Conservation (phyloP, 2,888 invertebrate genomes). For the Himalopsyche kuldschensis region DNA sequence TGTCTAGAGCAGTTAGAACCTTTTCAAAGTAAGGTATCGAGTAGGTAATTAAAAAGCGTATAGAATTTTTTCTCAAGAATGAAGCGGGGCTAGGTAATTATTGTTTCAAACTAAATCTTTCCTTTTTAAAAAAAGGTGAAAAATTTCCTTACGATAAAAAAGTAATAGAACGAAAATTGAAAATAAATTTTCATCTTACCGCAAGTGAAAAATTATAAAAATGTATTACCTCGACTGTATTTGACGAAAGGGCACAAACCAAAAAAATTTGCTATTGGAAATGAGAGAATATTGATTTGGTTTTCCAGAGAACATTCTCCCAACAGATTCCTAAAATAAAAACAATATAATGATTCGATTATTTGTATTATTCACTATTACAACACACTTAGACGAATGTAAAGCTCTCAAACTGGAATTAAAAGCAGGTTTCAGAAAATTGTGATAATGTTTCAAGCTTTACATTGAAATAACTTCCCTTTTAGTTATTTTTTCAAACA, state of each 20-base stretch:
- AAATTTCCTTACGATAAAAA: no score
- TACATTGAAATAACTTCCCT: neutral
- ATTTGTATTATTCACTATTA: neutral
- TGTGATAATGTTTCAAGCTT: neutral
- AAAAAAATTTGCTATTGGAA: neutral
- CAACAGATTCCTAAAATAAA: neutral
- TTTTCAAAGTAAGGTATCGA: no score
- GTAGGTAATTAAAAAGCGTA: no score
- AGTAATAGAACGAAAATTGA: no score
- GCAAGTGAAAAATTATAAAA: neutral
- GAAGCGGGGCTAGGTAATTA: no score
- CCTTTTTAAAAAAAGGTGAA: no score
- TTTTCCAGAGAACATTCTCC: conserved; percentile 2
- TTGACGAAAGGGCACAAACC: conserved; percentile 6
- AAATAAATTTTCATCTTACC: no score
- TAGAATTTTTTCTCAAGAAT: no score
- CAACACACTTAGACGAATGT: no score
- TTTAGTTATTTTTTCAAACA: neutral
- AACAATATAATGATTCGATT: neutral
- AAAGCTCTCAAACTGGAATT: no score
- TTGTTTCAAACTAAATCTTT: no score
- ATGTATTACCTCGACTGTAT: conserved; percentile 5
- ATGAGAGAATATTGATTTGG: neutral
- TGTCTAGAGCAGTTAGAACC: no score
- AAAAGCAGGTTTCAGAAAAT: neutral